Percentiles rank a stretch among this genome's conserved stretches.
These are phyloP conservation scores for Conus ventricosus DNA, from an alignment of 1,140 invertebrate genomes.

Conservation along the genomic window DNA sequence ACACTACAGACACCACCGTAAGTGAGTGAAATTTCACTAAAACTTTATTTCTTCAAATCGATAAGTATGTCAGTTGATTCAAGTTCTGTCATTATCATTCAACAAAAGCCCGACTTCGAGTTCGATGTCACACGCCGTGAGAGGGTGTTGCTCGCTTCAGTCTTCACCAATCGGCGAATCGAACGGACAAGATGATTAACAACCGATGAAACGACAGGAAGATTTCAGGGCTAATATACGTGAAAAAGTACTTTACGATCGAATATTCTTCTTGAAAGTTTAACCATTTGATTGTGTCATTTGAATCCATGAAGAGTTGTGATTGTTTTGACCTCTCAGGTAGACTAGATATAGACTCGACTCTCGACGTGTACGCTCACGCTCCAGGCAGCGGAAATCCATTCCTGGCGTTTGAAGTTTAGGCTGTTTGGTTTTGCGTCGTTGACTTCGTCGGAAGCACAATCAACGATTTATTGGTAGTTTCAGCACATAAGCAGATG, in stretches of 20 bases:
- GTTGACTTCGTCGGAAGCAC: not conserved
- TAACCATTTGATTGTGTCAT: not conserved
- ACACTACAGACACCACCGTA: not conserved
- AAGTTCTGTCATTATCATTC: constrained; percentile 3
- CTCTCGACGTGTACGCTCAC: not conserved
- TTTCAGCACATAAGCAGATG: not conserved
- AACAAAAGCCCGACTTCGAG: not conserved
- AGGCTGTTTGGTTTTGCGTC: not conserved
- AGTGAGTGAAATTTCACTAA: constrained; percentile 8
- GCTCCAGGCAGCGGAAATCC: not conserved
- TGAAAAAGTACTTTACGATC: not conserved
- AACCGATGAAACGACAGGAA: not conserved
- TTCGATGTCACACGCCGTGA: not conserved
- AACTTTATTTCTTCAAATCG: not conserved
- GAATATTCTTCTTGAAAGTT: not conserved
- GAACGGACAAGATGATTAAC: not conserved
- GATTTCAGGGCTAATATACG: not conserved
- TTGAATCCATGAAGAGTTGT: not conserved
- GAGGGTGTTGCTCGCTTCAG: not conserved
- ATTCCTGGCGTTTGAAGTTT: not conserved
- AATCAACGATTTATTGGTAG: not conserved
- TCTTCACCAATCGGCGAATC: not conserved
- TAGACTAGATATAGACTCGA: not conserved
- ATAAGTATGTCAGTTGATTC: not conserved
- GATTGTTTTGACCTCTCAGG: not conserved